Evolutionary conservation across 2,888 invertebrate species (phyloP).

Genomic region (Kryphioiulus occultus): DNA sequence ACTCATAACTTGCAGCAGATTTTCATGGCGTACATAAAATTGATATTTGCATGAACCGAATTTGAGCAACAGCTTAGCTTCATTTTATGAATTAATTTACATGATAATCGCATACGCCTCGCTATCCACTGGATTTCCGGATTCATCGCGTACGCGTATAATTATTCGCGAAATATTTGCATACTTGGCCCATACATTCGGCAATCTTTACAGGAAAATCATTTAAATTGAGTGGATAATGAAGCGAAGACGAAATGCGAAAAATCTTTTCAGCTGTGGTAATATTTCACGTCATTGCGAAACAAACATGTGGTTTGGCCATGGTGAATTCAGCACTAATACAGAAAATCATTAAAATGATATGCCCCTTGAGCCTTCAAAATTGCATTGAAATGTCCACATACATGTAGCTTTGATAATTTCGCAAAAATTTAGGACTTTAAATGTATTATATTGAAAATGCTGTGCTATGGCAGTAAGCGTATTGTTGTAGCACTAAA

Average conservation of each 20-base stretch:
- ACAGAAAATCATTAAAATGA: neutral
- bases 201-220: neutral
- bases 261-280: neutral
- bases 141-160: neutral
- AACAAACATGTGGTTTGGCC: neutral
- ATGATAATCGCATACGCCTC: neutral
- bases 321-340: neutral
- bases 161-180: neutral
- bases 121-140: neutral
- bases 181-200: neutral
- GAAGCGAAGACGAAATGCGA: neutral
- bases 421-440: too few relatives aligned
- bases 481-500: too few relatives aligned
- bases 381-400: too few relatives aligned
- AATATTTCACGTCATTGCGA: neutral
- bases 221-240: neutral
- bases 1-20: neutral
- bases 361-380: neutral
- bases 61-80: neutral
- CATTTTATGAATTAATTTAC: neutral
- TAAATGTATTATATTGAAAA: too few relatives aligned
- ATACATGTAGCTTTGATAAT: too few relatives aligned
- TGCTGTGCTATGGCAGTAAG: too few relatives aligned
- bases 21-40: constrained; percentile 27
- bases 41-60: neutral